Base-by-base conservation (phyloP, 2,113 vertebrate genomes). In the Nyctereutes procyonoides region DNA sequence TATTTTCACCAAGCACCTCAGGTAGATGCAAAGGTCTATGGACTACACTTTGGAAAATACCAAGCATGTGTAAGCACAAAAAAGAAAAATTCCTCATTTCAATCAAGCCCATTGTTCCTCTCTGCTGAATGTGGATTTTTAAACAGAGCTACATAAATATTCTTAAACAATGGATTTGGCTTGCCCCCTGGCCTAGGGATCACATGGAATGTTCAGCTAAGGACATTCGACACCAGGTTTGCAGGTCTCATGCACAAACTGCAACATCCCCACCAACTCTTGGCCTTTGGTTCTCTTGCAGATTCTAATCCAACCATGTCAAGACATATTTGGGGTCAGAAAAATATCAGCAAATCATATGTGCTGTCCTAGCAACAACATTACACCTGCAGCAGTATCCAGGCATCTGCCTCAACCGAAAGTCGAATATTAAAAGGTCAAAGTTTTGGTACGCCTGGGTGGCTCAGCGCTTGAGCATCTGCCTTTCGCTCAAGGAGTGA, bases 111-210 rank as follows among this genome's bases (percentile, higher is more conserved):
- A 79, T 1, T n/a, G 38, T 85, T 7, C 32, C 76, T 93, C 91
- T 95, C 71, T 74, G 28, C 79, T 90, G 48, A 85, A 73, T 94
- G 20, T 73, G n/a, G n/a, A 77, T 90, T 93, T 90, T 90, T 77
- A 79, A 87, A 80, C 62, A 73, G 19, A 90, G 79, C 28, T 30
- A 69, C 48, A 92, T 16, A 94, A 71, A 1, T 88, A 77, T 43
- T 90, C 62, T 85, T 35, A 65, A 53, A 53, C 8, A 93, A 32
- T 67, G 7, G 10, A 77, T 85, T 67, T 95, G 26, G 3, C 5
- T 85, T 88, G 51, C 24, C 51, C 16, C 62, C 48, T 73, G n/a
- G 53, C 43, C 43, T 51, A 30, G 51, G 38, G 30, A 89, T 87
- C 51, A 53, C 62, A 63, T 11, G 32, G 24, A 84, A 77, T 73